Evolutionary conservation across 2,113 vertebrate genomes (phyloP).

Genomic region (Pseudorasbora parva): DNA sequence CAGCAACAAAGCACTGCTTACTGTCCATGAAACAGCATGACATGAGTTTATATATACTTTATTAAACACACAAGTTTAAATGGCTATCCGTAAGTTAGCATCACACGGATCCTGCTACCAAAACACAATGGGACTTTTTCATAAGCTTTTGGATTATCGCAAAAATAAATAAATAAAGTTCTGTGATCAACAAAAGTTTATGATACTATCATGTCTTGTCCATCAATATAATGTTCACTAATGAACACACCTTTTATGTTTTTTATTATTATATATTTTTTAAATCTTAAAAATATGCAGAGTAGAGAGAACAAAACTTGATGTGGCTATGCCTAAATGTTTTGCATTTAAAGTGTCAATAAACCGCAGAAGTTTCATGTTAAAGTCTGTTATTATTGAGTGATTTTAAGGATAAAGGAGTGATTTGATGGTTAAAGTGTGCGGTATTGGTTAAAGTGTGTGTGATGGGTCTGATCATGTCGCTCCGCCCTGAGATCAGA

Average conservation of each 20-base stretch:
- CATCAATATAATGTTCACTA: too few species aligned
- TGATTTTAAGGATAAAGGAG: background rate
- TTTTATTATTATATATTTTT: too few species aligned
- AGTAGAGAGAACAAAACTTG: background rate
- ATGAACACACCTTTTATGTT: background rate
- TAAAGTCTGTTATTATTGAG: background rate
- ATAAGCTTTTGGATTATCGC: too few species aligned
- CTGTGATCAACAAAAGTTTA: too few species aligned
- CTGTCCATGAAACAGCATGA: background rate
- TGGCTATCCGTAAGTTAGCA: too few species aligned
- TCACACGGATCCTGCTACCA: too few species aligned
- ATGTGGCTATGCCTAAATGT: background rate
- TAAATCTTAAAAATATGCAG: background rate
- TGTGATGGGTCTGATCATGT: background rate
- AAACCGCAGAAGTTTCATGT: background rate
- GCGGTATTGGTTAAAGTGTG: background rate
- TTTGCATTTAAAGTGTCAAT: background rate
- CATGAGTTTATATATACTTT: background rate
- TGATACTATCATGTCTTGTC: too few species aligned
- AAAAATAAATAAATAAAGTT: too few species aligned
- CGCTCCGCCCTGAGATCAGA: constrained; percentile 22
- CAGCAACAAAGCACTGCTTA: too few species aligned
- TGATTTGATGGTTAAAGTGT: background rate
- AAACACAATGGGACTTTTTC: too few species aligned
- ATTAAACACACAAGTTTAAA: background rate